These are phyloP conservation scores for Sinelater perroti DNA, from an alignment of 2,888 invertebrate species.

Conservation along the genomic window DNA sequence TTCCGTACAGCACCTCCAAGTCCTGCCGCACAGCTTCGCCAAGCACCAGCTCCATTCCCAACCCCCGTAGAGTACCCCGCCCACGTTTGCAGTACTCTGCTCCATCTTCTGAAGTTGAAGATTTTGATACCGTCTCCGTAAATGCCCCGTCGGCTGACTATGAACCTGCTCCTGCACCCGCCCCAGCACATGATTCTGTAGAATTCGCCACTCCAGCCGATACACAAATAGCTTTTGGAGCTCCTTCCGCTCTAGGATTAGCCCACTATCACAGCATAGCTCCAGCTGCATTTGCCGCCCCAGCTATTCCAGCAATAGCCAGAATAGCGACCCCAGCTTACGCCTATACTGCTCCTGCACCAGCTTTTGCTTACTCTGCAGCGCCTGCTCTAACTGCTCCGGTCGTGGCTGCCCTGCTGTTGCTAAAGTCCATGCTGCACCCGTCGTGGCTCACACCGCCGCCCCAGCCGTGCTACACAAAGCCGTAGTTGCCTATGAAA, in stretches of 20 bases:
- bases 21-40: no score
- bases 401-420: slow-evolving; percentile 28
- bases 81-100: background rate
- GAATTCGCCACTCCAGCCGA: no score
- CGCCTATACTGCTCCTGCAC: slow-evolving; percentile 55
- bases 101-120: slow-evolving; percentile 1
- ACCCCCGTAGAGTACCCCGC: no score
- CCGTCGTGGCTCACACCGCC: slow-evolving; percentile 12
- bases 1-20: background rate
- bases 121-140: background rate
- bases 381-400: slow-evolving; percentile 49
- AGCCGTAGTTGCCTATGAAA: background rate
- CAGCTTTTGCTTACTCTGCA: slow-evolving; percentile 42
- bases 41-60: background rate
- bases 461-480: background rate
- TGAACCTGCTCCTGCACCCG: slow-evolving; percentile 17
- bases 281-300: slow-evolving; percentile 21
- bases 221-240: no score
- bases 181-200: slow-evolving; percentile 9
- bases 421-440: slow-evolving; percentile 22
- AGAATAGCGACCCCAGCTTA: slow-evolving; percentile 45
- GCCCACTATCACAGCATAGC: no score
- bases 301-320: slow-evolving; percentile 12
- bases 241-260: no score
- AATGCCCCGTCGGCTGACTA: background rate